phyloP scores from a whole-genome alignment of 2,888 invertebrate species.

The Keiferia lycopersicella region DNA sequence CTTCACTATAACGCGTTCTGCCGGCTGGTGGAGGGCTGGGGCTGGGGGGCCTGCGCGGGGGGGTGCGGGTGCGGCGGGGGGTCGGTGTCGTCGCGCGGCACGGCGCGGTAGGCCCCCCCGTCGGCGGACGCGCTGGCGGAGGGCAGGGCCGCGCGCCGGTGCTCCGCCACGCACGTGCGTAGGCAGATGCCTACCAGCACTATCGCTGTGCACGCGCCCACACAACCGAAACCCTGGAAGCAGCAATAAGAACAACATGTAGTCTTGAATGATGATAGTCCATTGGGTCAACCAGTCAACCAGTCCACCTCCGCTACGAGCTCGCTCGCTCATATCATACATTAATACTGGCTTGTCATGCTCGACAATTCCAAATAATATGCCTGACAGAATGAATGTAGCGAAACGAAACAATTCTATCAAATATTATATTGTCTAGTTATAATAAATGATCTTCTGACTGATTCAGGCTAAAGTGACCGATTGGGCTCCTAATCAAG shows the following conservation, averaged over 20 bases:
- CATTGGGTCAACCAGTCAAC: too few relatives aligned
- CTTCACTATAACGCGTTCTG: conserved; percentile 69
- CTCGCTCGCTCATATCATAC: too few relatives aligned
- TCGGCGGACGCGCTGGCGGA: conserved; percentile 27
- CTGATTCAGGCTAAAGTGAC: too few relatives aligned
- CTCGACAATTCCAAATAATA: too few relatives aligned
- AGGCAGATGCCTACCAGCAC: conserved; percentile 34
- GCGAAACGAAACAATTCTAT: too few relatives aligned
- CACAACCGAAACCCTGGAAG: conserved; percentile 5
- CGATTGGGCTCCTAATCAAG: too few relatives aligned
- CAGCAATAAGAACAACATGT: background rate
- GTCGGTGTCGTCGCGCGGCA: conserved; percentile 26
- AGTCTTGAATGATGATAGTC: too few relatives aligned
- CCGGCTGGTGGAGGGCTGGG: conserved; percentile 46
- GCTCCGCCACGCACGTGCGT: conserved; percentile 32
- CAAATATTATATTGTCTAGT: too few relatives aligned
- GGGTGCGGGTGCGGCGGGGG: conserved; percentile 26
- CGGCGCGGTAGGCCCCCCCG: conserved; percentile 33
- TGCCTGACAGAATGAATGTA: too few relatives aligned
- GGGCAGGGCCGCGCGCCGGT: conserved; percentile 31
- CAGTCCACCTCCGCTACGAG: too few relatives aligned
- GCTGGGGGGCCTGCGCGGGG: conserved; percentile 27
- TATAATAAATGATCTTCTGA: too few relatives aligned
- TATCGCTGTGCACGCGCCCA: conserved; percentile 29
- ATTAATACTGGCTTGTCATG: too few relatives aligned